phyloP scores from a whole-genome alignment of 2,888 invertebrate species.

The Tinea semifulvella region DNA sequence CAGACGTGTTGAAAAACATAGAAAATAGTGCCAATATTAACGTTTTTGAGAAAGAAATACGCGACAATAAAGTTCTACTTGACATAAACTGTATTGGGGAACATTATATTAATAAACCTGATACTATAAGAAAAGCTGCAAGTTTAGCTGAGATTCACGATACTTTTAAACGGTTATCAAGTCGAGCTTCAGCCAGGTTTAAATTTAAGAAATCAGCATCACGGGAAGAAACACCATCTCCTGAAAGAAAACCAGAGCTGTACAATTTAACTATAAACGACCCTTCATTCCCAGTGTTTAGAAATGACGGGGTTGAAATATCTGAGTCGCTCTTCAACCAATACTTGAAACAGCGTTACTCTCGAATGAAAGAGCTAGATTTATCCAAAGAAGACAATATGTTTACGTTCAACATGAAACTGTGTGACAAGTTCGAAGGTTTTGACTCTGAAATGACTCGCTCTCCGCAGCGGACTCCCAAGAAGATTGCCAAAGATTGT shows the following conservation, averaged over 20 bases:
- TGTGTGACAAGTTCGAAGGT: constrained; percentile 53
- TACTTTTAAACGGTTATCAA: constrained; percentile 64
- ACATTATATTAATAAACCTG: constrained; percentile 58
- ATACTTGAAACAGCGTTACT: constrained; percentile 72
- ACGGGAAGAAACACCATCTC: constrained; percentile 35
- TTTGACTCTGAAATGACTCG: constrained; percentile 54
- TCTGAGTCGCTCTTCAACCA: constrained; percentile 78
- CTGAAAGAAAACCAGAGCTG: constrained; percentile 34
- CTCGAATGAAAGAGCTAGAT: constrained; percentile 52
- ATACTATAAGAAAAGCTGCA: constrained; percentile 50
- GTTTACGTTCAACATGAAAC: constrained; percentile 47
- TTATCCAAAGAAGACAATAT: constrained; percentile 50
- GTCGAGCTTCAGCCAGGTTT: constrained; percentile 66
- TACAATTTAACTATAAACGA: constrained; percentile 79
- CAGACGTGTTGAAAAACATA: constrained; percentile 48
- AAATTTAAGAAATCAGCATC: constrained; percentile 42
- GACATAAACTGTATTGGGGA: constrained; percentile 55
- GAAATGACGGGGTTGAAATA: constrained; percentile 76
- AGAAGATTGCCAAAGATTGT: constrained; percentile 41
- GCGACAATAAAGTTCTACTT: constrained; percentile 43
- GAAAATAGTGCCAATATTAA: constrained; percentile 40
- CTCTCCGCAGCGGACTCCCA: constrained; percentile 53
- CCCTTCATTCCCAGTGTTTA: constrained; percentile 80
- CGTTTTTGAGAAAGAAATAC: constrained; percentile 36
- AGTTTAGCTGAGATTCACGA: constrained; percentile 74